phyloP scores from a whole-genome alignment of 2,113 vertebrate species.

The Panurus biarmicus region DNA sequence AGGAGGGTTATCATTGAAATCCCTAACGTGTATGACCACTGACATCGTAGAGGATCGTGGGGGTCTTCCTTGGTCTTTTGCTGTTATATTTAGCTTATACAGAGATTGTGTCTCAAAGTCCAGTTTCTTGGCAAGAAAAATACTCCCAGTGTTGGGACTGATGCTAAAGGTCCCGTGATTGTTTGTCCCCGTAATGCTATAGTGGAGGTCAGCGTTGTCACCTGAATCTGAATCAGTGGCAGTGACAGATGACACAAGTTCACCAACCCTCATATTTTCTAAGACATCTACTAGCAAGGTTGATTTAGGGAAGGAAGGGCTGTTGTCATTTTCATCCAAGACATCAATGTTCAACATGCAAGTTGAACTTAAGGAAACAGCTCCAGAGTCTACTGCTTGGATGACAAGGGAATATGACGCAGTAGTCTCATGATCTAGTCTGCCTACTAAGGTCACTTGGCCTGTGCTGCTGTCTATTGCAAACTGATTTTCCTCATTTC shows the following conservation, averaged over 20 bases:
- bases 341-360: constrained; percentile 87
- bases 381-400: constrained; percentile 85
- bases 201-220: constrained; percentile 90
- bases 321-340: constrained; percentile 95
- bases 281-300: constrained; percentile 85
- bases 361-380: constrained; percentile 77
- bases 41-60: constrained; percentile 87
- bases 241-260: constrained; percentile 90
- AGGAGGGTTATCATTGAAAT: constrained; percentile 96
- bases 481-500: constrained; percentile 91
- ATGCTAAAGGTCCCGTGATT: constrained; percentile 95
- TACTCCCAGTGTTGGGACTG: constrained; percentile 92
- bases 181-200: constrained; percentile 88
- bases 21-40: constrained; percentile 87
- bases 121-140: constrained; percentile 90
- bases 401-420: constrained; percentile 86
- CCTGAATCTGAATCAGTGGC: constrained; percentile 90
- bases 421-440: constrained; percentile 89
- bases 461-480: constrained; percentile 82
- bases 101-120: constrained; percentile 93
- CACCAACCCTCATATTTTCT: constrained; percentile 95
- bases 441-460: constrained; percentile 89
- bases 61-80: constrained; percentile 88
- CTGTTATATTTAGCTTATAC: constrained; percentile 92
- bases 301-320: constrained; percentile 87